These are phyloP conservation scores for Malaclemys terrapin DNA, from an alignment of 2,113 vertebrate species.

Conservation along the genomic window DNA sequence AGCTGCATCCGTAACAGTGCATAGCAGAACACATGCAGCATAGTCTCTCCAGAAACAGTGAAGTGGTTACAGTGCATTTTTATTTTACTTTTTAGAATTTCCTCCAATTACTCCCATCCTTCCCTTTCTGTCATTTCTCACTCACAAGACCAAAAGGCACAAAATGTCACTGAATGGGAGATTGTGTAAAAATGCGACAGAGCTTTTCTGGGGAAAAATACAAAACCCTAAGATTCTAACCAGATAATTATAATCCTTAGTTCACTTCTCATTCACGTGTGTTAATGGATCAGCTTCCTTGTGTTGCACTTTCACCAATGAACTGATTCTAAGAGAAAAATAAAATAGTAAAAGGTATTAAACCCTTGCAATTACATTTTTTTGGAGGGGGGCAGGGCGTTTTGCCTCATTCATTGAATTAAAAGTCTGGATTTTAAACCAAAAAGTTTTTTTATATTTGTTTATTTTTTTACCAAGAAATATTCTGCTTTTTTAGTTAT, in stretches of 20 bases:
- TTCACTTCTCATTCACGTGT: conserved; percentile 1
- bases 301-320: conserved; percentile 6
- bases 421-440: conserved; percentile 59
- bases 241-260: not conserved
- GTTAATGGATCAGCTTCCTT: conserved; percentile 22
- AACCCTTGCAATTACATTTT: conserved; percentile 35
- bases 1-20: not conserved
- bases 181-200: not conserved
- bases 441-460: conserved; percentile 43
- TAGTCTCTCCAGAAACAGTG: rapidly evolving
- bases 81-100: not conserved
- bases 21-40: not conserved
- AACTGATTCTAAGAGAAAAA: conserved; percentile 38
- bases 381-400: conserved; percentile 24
- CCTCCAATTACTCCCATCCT: not conserved
- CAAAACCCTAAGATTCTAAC: conserved; percentile 16
- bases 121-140: not conserved
- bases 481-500: conserved; percentile 61
- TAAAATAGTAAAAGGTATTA: not conserved
- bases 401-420: conserved; percentile 18
- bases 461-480: conserved; percentile 54
- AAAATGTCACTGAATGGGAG: not conserved
- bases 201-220: not conserved
- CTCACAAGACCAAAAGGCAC: not conserved
- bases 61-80: rapidly evolving